Conservation (phyloP, 2,113 vertebrate species). For the Lichenostomus cassidix region DNA sequence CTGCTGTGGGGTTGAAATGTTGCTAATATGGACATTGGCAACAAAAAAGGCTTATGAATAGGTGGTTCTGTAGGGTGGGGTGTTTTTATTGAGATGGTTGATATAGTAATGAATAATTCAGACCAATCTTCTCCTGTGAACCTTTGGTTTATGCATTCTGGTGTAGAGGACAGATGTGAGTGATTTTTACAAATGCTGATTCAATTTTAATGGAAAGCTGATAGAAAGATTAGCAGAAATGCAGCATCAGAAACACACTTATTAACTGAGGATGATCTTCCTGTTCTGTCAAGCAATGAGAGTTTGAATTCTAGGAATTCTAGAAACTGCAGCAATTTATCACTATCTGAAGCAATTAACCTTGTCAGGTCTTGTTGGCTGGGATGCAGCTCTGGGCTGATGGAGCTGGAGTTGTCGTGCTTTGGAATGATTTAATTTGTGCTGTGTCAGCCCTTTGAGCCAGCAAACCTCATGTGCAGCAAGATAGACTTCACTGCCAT, state of each 20-base stretch:
- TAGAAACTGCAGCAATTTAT: neutral
- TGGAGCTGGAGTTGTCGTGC: neutral
- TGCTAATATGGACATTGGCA: neutral
- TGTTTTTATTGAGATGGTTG: neutral
- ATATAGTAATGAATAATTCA: neutral
- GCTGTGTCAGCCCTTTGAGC: neutral
- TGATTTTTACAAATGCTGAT: neutral
- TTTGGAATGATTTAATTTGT: neutral
- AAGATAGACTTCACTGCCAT: neutral
- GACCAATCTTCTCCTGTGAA: neutral
- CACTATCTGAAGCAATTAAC: neutral
- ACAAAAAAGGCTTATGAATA: neutral
- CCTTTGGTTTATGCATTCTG: neutral
- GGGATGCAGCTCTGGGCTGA: neutral
- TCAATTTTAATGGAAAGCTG: neutral
- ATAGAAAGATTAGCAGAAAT: neutral
- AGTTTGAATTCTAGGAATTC: neutral
- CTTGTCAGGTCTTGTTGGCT: constrained; percentile 5
- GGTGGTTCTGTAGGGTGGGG: fast-evolving
- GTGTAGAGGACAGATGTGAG: neutral
- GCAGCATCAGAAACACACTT: neutral
- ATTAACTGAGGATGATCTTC: neutral
- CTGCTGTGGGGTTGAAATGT: neutral
- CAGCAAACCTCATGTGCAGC: neutral
- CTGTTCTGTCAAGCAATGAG: neutral